Evolutionary conservation across 2,888 invertebrate genomes (phyloP).

Genomic region (Metacarcinus magister): DNA sequence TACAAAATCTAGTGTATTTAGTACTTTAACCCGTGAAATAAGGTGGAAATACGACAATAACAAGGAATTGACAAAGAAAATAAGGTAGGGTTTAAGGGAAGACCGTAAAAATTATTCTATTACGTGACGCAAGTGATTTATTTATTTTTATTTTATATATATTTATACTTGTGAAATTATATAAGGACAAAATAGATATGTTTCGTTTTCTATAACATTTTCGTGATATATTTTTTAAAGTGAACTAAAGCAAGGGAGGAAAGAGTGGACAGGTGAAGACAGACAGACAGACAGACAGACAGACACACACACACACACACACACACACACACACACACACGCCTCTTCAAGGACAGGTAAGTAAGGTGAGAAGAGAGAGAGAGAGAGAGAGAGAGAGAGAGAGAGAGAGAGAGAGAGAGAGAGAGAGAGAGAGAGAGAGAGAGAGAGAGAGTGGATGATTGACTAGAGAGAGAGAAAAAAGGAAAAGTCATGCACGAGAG

Average conservation of each 20-base stretch:
- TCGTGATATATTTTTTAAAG: too few relatives aligned
- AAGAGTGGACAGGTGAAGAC: not conserved
- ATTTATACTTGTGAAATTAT: too few relatives aligned
- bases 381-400: conserved; percentile 63
- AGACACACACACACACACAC: not conserved
- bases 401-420: conserved; percentile 59
- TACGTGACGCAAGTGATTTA: too few relatives aligned
- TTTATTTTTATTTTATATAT: too few relatives aligned
- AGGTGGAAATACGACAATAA: too few relatives aligned
- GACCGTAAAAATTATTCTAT: too few relatives aligned
- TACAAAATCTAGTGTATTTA: too few relatives aligned
- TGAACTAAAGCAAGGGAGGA: not conserved
- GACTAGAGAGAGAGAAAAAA: not conserved
- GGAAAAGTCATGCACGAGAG: not conserved
- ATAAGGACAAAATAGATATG: too few relatives aligned
- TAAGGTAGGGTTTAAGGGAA: too few relatives aligned
- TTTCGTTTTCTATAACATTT: too few relatives aligned
- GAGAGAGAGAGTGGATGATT: not conserved
- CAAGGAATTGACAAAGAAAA: too few relatives aligned
- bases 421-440: not conserved
- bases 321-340: not conserved
- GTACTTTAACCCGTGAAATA: too few relatives aligned
- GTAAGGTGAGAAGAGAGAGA: conserved; percentile 5
- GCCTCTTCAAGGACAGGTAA: not conserved
- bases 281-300: not conserved